These are phyloP conservation scores for Callimorpha dominula DNA, from an alignment of 2,888 invertebrate species.

Conservation along the genomic window DNA sequence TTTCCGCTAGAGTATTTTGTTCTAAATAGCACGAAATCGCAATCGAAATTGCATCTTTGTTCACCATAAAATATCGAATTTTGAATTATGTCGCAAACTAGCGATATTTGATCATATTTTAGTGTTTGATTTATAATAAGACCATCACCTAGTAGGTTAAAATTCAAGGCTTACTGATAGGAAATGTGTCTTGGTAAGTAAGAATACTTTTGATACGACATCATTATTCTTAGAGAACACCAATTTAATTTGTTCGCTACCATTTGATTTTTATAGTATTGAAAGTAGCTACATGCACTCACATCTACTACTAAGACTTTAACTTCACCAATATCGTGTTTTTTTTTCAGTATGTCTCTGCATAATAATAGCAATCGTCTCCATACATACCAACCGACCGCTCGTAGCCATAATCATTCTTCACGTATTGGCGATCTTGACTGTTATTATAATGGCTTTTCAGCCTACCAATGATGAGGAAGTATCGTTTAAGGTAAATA, in stretches of 20 bases:
- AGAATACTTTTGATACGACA: not conserved
- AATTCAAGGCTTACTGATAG: too few relatives aligned
- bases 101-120: too few relatives aligned
- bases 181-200: not conserved
- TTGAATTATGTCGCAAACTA: too few relatives aligned
- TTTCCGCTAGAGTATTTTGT: too few relatives aligned
- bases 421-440: slow-evolving; percentile 58
- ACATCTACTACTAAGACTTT: not conserved
- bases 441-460: slow-evolving; percentile 67
- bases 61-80: too few relatives aligned
- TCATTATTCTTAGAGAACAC: too few relatives aligned
- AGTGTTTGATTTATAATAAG: too few relatives aligned
- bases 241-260: too few relatives aligned
- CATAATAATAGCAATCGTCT: slow-evolving; percentile 59
- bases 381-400: slow-evolving; percentile 49
- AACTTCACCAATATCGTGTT: not conserved
- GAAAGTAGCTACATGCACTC: not conserved
- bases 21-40: too few relatives aligned
- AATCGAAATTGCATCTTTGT: too few relatives aligned
- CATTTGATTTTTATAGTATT: too few relatives aligned
- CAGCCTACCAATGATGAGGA: slow-evolving; percentile 71
- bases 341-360: slow-evolving; percentile 66
- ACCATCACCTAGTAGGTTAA: too few relatives aligned
- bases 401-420: slow-evolving; percentile 58
- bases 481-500: slow-evolving; percentile 68